Evolutionary conservation across 2,113 vertebrate species (phyloP), one percentile per base, ranked within the genome.

Genomic region (Scophthalmus maximus): DNA sequence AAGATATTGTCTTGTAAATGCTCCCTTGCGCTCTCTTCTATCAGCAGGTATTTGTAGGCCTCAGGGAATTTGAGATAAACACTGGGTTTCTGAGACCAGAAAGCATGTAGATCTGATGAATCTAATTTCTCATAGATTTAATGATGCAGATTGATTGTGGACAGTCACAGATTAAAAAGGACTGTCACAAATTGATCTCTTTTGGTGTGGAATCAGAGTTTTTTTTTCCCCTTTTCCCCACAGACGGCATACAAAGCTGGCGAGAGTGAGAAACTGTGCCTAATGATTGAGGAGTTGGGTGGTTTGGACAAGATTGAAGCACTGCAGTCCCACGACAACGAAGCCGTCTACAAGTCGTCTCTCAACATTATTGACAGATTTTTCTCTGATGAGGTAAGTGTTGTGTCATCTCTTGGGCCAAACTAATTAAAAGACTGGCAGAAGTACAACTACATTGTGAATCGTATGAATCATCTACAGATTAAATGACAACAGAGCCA

Each of bases 241-340:
- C 79, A 98, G 97, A 95, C 95, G 86, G 95, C 95, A 73, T 89
- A 94, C 26, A 96, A 95, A 87, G 83, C 94, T 18, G 94, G 93
- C 17, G 95, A 97, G 82, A 91, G 78, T 25, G 95, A 96, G 52
- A 96, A 95, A 82, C 88, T 98, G 40, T 95, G 95, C 67, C 72
- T 96, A 55, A 94, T 96, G 93, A 94, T 98, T 38, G 96, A 98
- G 72, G 96, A 96, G 80, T 93, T 94, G 73, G 95, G 95, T 0
- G 96, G 96, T 32, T 84, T 98, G 53, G 96, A 96, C 59, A 95
- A 90, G 89, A 96, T 98, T 52, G 96, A 98, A 89, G 94, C 92
- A 8, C 93, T 98, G 0, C 97, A 98, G 88, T 90, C 87, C 0
- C 95, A 97, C 73, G 94, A 96, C 80, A 97, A 96, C 0, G 94